Conservation (phyloP, 30 jellyfish, hydroid and myxozoan species). For the Hydra vulgaris region DNA sequence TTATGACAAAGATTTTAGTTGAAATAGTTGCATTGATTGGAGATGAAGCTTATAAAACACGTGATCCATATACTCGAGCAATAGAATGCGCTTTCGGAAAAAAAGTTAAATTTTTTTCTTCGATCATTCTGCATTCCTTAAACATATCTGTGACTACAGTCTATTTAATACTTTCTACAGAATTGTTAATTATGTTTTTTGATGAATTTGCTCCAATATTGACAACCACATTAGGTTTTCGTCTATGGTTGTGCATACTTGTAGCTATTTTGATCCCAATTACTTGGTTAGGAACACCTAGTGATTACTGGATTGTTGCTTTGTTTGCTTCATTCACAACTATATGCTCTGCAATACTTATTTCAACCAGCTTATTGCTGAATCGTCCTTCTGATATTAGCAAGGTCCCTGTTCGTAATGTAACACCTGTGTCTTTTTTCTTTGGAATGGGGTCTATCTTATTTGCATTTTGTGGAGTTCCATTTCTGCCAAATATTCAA, state of each 20-base stretch:
- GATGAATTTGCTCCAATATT: slow-evolving; percentile 1
- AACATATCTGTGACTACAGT: slow-evolving; percentile 6
- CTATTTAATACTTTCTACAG: slow-evolving; percentile 11
- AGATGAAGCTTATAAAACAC: background rate
- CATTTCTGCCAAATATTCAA: slow-evolving; percentile 23
- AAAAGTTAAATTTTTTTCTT: background rate
- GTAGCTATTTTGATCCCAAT: slow-evolving; percentile 11
- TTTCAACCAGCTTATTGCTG: background rate
- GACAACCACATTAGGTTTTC: background rate
- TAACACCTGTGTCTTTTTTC: slow-evolving; percentile 9
- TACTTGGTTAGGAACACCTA: slow-evolving; percentile 25
- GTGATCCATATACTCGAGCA: background rate
- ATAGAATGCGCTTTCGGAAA: slow-evolving; percentile 13
- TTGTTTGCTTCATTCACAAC: slow-evolving; percentile 13
- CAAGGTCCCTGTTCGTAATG: slow-evolving; percentile 18
- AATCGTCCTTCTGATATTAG: background rate
- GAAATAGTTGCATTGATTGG: background rate
- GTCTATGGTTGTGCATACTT: slow-evolving; percentile 15
- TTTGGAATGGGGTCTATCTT: slow-evolving; percentile 17
- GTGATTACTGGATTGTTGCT: slow-evolving; percentile 24
- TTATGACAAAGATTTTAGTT: background rate
- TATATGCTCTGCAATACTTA: background rate
- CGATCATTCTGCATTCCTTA: background rate
- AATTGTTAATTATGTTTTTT: background rate
- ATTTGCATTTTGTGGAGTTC: slow-evolving; percentile 22